phyloP scores from a whole-genome alignment of 2,888 invertebrate species.

The Tenodera sinensis region DNA sequence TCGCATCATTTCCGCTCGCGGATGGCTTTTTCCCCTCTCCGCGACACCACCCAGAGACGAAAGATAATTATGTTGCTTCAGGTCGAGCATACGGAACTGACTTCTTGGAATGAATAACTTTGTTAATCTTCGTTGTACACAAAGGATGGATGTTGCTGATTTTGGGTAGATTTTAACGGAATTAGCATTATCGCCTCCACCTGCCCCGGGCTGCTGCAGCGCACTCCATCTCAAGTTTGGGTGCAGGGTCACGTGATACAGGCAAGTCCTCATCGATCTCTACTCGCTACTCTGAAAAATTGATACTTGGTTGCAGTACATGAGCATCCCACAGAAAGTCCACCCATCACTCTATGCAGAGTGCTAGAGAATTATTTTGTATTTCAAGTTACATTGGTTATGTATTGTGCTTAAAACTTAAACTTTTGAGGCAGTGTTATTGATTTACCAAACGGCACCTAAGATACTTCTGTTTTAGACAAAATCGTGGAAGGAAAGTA shows the following conservation, averaged over 20 bases:
- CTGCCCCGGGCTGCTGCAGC: not conserved
- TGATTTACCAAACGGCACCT: no score
- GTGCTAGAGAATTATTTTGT: no score
- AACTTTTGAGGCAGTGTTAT: no score
- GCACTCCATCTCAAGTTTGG: constrained; percentile 1
- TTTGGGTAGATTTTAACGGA: not conserved
- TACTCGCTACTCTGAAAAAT: not conserved
- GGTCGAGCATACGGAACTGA: not conserved
- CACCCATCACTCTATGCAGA: not conserved
- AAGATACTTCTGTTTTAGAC: no score
- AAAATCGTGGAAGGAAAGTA: no score
- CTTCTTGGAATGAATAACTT: not conserved
- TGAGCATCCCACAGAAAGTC: not conserved
- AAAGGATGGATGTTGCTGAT: not conserved
- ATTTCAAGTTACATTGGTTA: no score
- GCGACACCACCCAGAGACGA: not conserved
- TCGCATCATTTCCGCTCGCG: no score
- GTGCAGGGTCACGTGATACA: not conserved
- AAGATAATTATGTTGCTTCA: no score
- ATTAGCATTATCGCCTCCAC: not conserved
- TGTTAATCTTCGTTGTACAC: not conserved
- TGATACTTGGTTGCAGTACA: not conserved
- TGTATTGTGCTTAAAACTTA: no score
- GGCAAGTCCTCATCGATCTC: constrained; percentile 5
- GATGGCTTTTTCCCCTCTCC: no score